These are phyloP conservation scores for Falco novaeseelandiae DNA, from an alignment of 2,797 vertebrate species.

Conservation along the genomic window DNA sequence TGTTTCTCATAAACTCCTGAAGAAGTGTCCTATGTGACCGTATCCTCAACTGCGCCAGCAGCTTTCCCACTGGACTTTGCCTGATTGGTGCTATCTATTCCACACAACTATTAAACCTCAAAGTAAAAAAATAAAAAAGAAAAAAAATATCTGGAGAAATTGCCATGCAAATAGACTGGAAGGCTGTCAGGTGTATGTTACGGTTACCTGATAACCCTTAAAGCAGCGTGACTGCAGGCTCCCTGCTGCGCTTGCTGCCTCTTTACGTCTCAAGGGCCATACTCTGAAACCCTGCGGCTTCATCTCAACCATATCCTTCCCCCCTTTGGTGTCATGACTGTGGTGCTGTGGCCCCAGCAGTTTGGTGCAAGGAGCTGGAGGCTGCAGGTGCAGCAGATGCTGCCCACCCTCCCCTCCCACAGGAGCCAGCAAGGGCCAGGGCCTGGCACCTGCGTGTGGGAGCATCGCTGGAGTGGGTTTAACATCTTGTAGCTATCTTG, in stretches of 20 bases:
- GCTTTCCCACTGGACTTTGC: not conserved
- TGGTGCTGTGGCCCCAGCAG: not conserved
- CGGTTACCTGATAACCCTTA: not conserved
- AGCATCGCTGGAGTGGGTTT: not conserved
- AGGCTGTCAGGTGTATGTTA: not conserved
- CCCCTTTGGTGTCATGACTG: fast-evolving
- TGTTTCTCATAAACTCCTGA: not conserved
- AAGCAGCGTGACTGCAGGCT: not conserved
- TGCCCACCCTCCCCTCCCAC: not conserved
- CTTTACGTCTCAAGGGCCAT: fast-evolving
- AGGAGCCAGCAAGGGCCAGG: fast-evolving
- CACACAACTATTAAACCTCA: not conserved
- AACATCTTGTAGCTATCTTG: slow-evolving; percentile 61
- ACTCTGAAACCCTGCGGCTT: not conserved
- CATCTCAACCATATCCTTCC: not conserved
- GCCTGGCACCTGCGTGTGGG: not conserved
- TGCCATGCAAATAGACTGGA: not conserved
- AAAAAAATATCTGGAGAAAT: not conserved
- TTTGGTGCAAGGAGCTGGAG: not conserved
- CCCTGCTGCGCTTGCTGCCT: fast-evolving
- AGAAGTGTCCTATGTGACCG: not conserved
- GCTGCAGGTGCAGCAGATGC: not conserved
- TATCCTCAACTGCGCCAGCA: not conserved
- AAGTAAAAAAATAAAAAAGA: not conserved
- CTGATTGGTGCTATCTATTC: not conserved